A percentile compares a stretch with the other conserved stretches of the same genome.
Conservation (phyloP, 2,888 invertebrate species). For the Scaptomyza reducta region DNA sequence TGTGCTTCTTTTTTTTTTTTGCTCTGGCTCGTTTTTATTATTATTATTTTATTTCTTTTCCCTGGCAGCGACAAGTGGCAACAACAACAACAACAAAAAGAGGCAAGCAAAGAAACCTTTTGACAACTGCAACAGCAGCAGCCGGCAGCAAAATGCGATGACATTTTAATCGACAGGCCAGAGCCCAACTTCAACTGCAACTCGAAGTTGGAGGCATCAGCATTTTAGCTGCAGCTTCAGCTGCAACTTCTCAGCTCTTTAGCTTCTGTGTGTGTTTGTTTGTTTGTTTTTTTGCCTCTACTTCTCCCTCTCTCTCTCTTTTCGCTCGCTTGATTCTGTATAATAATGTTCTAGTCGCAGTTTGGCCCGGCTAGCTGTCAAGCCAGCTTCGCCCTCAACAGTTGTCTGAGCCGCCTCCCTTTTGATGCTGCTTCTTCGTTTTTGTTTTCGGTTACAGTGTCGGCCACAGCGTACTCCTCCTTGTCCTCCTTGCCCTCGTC, state of each 20-base stretch:
- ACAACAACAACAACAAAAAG: neutral
- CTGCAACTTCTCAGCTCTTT: constrained; percentile 4
- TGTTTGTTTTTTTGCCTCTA: neutral
- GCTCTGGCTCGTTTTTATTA: constrained; percentile 10
- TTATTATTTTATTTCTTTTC: constrained; percentile 14
- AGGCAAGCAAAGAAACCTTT: constrained; percentile 40
- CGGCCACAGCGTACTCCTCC: constrained; percentile 16
- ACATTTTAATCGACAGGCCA: constrained; percentile 78
- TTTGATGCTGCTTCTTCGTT: neutral
- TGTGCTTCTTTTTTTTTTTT: constrained; percentile 3
- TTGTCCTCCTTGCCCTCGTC: constrained; percentile 21
- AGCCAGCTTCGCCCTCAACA: constrained; percentile 42
- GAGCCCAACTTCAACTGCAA: constrained; percentile 8
- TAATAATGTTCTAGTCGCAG: constrained; percentile 55
- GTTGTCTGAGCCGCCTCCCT: constrained; percentile 41
- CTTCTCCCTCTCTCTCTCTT: too few relatives aligned
- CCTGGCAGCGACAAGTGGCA: constrained; percentile 50
- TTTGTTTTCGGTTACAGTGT: constrained; percentile 8
- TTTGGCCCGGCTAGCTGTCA: constrained; percentile 4
- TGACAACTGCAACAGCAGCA: constrained; percentile 57
- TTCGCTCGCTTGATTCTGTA: constrained; percentile 7
- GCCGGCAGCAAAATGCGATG: constrained; percentile 75
- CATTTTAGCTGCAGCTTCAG: constrained; percentile 2
- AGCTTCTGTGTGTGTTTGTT: constrained; percentile 6
- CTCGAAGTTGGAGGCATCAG: neutral